Evolutionary conservation across 2,113 vertebrate genomes (phyloP).

Genomic region (Lutjanus erythropterus): DNA sequence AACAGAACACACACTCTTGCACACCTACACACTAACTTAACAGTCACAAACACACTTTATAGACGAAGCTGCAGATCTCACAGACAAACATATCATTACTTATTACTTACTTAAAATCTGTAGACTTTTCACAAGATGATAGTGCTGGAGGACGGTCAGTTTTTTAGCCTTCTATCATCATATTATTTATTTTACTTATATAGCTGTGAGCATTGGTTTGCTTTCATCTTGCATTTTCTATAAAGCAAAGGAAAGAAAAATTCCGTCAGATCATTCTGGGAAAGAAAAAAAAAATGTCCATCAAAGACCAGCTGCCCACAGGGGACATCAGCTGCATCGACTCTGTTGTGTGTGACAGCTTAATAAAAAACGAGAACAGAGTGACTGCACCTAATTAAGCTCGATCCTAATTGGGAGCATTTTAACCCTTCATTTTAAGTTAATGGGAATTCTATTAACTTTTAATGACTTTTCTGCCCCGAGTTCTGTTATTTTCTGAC

Average conservation of each 20-base stretch:
- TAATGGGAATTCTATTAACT: slow-evolving; percentile 16
- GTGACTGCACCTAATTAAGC: slow-evolving; percentile 3
- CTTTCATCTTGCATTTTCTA: too few species aligned
- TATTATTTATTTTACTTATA: background rate
- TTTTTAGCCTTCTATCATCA: background rate
- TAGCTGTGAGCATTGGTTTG: background rate
- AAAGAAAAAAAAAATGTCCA: background rate
- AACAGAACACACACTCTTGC: background rate
- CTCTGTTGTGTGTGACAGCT: background rate
- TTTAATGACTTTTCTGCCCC: slow-evolving; percentile 7
- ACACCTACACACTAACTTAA: background rate
- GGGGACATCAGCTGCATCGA: background rate
- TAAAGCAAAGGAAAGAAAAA: background rate
- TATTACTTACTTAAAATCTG: background rate
- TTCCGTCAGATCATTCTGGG: background rate
- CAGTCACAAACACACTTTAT: background rate
- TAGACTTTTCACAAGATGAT: background rate
- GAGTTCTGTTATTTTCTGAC: background rate
- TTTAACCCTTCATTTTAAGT: slow-evolving; percentile 23
- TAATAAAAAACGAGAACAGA: background rate
- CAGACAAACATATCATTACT: too few species aligned
- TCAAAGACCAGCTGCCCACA: too few species aligned
- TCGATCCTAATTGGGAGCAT: slow-evolving; percentile 8
- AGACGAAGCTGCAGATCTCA: background rate
- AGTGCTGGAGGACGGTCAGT: background rate